These are phyloP conservation scores for Antrozous pallidus DNA, from an alignment of 2,797 vertebrate genomes.

Conservation along the genomic window DNA sequence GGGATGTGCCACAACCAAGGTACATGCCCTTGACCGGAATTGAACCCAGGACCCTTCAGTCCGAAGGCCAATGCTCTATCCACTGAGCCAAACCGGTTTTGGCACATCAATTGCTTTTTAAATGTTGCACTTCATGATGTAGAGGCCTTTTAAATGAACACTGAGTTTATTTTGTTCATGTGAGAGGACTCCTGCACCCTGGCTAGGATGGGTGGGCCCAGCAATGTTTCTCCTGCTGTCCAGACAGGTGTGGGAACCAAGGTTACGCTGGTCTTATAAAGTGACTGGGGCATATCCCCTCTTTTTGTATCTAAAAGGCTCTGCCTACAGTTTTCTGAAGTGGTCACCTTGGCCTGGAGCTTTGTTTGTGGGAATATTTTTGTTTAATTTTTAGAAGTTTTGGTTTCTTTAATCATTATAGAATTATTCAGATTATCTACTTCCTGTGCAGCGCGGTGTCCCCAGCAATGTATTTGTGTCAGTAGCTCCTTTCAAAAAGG, in stretches of 20 bases:
- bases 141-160: neutral
- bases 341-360: neutral
- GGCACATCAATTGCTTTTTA: neutral
- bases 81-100: no score
- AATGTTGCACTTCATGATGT: neutral
- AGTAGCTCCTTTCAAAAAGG: neutral
- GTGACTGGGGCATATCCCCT: neutral
- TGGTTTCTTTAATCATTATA: neutral
- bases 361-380: neutral
- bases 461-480: neutral
- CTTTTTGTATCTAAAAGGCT: neutral
- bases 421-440: neutral
- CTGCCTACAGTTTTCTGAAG: neutral
- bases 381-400: neutral
- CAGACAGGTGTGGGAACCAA: neutral
- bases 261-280: neutral
- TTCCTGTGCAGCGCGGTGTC: neutral
- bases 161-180: neutral
- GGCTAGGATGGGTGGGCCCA: neutral
- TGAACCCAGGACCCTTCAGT: no score
- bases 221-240: neutral
- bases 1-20: no score
- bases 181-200: neutral
- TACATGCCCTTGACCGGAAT: no score
- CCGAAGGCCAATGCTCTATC: no score